Conservation (phyloP, 2,888 invertebrate species). For the Unio pictorum region DNA sequence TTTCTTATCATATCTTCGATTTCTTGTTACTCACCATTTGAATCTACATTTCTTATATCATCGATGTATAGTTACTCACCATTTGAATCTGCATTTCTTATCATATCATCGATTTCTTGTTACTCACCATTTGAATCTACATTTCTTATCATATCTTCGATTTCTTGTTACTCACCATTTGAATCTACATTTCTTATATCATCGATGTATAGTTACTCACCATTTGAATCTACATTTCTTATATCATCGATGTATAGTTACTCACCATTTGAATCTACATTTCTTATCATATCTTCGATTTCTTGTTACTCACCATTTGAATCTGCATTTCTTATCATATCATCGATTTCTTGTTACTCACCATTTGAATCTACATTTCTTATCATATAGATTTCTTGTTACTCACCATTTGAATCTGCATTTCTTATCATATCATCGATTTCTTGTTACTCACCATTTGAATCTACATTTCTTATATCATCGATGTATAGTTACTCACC, state of each 20-base stretch:
- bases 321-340: constrained; percentile 65
- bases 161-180: constrained; percentile 45
- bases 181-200: constrained; percentile 64
- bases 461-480: constrained; percentile 63
- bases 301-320: constrained; percentile 48
- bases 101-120: constrained; percentile 63
- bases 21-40: constrained; percentile 46
- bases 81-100: constrained; percentile 62
- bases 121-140: constrained; percentile 52
- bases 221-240: constrained; percentile 59
- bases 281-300: constrained; percentile 64
- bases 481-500: constrained; percentile 26
- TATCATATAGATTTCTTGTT: constrained; percentile 63
- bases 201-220: constrained; percentile 26
- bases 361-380: constrained; percentile 59
- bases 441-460: constrained; percentile 46
- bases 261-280: constrained; percentile 52
- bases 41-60: constrained; percentile 63
- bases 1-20: constrained; percentile 65
- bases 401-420: constrained; percentile 50
- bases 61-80: constrained; percentile 26
- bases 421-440: constrained; percentile 65
- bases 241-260: constrained; percentile 49
- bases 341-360: constrained; percentile 53
- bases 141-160: constrained; percentile 64